Evolutionary conservation across 1,140 invertebrate species (phyloP).

Genomic region (Anoplophora glabripennis): DNA sequence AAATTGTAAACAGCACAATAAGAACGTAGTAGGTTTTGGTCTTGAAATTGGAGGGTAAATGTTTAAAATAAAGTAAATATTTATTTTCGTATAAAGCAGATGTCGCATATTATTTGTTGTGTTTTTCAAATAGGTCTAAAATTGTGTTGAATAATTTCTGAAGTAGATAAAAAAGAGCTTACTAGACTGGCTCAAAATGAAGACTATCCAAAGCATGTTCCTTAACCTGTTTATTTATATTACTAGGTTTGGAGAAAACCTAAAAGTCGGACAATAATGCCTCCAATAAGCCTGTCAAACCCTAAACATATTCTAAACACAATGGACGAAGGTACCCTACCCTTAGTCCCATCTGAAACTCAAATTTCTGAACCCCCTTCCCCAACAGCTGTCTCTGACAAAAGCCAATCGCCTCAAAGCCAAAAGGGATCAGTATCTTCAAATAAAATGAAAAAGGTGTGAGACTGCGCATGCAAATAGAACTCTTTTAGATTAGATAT

Average conservation of each 20-base stretch:
- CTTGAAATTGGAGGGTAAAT: background rate
- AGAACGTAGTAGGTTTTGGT: no score
- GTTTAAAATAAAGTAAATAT: background rate
- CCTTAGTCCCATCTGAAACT: constrained; percentile 52
- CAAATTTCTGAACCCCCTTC: constrained; percentile 50
- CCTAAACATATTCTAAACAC: constrained; percentile 55
- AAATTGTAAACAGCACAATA: no score
- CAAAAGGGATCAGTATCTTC: constrained; percentile 56
- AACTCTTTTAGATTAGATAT: constrained; percentile 8
- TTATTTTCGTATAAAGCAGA: no score
- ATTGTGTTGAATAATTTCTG: background rate
- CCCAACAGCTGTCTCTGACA: constrained; percentile 52
- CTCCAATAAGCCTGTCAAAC: constrained; percentile 56
- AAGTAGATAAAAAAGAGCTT: constrained; percentile 6
- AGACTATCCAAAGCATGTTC: constrained; percentile 24
- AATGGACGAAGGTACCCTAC: constrained; percentile 45
- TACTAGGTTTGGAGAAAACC: constrained; percentile 72
- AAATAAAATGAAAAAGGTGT: constrained; percentile 62
- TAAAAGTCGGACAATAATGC: constrained; percentile 70
- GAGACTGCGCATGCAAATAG: constrained; percentile 43
- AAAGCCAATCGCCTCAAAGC: constrained; percentile 56
- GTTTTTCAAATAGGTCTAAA: background rate
- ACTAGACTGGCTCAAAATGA: background rate
- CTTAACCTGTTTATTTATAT: constrained; percentile 41
- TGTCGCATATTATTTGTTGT: no score